Conservation (phyloP, 1,140 invertebrate genomes). For the Macrotrachela quadricornifera region DNA sequence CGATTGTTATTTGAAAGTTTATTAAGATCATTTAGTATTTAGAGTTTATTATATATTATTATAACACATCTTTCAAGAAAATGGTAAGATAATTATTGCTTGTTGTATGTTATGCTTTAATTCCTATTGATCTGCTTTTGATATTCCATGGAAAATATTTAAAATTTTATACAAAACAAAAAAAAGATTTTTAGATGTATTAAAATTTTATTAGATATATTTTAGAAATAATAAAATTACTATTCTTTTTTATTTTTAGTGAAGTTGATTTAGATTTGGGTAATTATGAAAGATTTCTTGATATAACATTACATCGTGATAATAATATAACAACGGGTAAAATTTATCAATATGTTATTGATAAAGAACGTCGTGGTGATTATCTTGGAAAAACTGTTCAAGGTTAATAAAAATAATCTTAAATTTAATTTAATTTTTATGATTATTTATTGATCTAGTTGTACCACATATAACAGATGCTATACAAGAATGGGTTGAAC, state of each 20-base stretch:
- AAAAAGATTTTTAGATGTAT: too few relatives aligned
- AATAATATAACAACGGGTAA: slow-evolving; percentile 99
- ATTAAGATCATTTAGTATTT: too few relatives aligned
- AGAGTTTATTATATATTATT: too few relatives aligned
- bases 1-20: too few relatives aligned
- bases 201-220: too few relatives aligned
- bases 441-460: slow-evolving; percentile 38
- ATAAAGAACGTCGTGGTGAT: slow-evolving; percentile 69
- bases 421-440: not conserved
- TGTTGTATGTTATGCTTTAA: too few relatives aligned
- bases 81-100: too few relatives aligned
- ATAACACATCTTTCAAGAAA: too few relatives aligned
- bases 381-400: slow-evolving; percentile 96
- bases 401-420: slow-evolving; percentile 29
- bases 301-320: slow-evolving; percentile 72
- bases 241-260: slow-evolving; percentile 18
- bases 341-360: slow-evolving; percentile 84
- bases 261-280: slow-evolving; percentile 97
- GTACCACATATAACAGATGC: slow-evolving; percentile 95
- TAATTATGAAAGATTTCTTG: slow-evolving; percentile 92
- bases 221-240: too few relatives aligned
- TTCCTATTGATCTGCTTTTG: too few relatives aligned
- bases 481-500: slow-evolving; percentile 91
- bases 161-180: too few relatives aligned
- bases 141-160: too few relatives aligned